phyloP scores from a whole-genome alignment of 1,140 invertebrate genomes.

The Pantala flavescens region DNA sequence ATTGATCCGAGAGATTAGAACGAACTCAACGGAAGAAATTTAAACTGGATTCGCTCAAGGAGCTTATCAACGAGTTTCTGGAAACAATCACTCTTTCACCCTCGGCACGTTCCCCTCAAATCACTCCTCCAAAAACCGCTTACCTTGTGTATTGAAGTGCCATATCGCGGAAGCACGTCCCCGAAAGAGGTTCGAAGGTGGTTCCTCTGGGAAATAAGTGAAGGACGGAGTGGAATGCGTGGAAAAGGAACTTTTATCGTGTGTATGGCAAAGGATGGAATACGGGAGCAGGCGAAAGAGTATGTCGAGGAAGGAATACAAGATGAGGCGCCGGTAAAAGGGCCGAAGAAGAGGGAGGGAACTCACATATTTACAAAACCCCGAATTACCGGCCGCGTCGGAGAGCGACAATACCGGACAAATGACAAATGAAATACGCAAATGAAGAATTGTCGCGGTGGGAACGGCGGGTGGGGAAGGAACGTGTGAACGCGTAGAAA shows the following conservation, averaged over 20 bases:
- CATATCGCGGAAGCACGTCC: not conserved
- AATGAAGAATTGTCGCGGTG: constrained; percentile 39
- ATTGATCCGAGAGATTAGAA: too few relatives aligned
- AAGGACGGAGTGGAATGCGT: not conserved
- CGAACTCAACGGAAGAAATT: too few relatives aligned
- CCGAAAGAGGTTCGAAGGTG: not conserved
- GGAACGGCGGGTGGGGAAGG: not conserved
- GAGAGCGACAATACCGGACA: constrained; percentile 34
- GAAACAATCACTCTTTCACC: not conserved
- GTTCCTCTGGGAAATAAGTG: not conserved
- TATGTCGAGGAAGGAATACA: not conserved
- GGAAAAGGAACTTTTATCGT: not conserved
- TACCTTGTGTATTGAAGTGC: not conserved
- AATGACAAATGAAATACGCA: constrained; percentile 40
- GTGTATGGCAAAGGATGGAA: not conserved
- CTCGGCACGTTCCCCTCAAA: not conserved
- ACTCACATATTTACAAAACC: constrained; percentile 10
- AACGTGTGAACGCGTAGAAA: not conserved
- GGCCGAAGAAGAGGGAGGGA: not conserved
- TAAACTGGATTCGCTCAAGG: too few relatives aligned
- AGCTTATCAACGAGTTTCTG: too few relatives aligned
- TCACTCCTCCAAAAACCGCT: not conserved
- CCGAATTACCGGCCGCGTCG: constrained; percentile 1
- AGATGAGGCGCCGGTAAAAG: not conserved
- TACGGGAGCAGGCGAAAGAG: not conserved